A percentile compares a stretch with the other conserved stretches of the same genome.
These are phyloP conservation scores for Schizopygopsis pylzovi DNA, from an alignment of 2,797 vertebrate genomes.

Conservation along the genomic window DNA sequence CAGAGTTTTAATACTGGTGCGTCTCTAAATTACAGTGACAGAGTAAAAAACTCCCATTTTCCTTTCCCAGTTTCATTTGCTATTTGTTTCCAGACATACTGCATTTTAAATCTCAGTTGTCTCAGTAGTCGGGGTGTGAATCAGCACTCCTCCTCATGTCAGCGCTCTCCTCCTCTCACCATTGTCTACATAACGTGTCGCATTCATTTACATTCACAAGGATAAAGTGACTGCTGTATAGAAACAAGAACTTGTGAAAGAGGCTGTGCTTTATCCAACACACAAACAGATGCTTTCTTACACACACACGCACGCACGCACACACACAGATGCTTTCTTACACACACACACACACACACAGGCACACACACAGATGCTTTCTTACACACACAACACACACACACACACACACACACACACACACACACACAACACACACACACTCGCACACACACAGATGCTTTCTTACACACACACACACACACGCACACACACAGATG, in stretches of 20 bases:
- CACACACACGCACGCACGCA: too few species aligned
- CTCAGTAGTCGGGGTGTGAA: neutral
- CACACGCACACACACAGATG: neutral
- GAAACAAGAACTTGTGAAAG: slow-evolving; percentile 24
- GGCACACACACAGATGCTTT: neutral
- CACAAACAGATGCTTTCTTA: neutral
- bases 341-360: neutral
- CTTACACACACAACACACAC: too few species aligned
- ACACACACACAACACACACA: neutral
- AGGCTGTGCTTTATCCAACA: neutral
- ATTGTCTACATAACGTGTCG: neutral
- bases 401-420: too few species aligned
- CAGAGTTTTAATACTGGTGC: too few species aligned
- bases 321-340: too few species aligned
- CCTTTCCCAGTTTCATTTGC: neutral
- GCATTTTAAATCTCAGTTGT: slow-evolving; percentile 12
- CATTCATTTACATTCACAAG: slow-evolving; percentile 22
- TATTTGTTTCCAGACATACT: slow-evolving; percentile 36
- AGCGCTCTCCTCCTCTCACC: slow-evolving; percentile 19
- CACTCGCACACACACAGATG: too few species aligned
- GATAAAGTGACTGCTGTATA: neutral
- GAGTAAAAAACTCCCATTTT: too few species aligned
- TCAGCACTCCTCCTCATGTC: slow-evolving; percentile 5
- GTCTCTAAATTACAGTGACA: too few species aligned
- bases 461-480: too few species aligned